These are phyloP conservation scores for Melinaea menophilus DNA, from an alignment of 2,888 invertebrate genomes.

Conservation along the genomic window DNA sequence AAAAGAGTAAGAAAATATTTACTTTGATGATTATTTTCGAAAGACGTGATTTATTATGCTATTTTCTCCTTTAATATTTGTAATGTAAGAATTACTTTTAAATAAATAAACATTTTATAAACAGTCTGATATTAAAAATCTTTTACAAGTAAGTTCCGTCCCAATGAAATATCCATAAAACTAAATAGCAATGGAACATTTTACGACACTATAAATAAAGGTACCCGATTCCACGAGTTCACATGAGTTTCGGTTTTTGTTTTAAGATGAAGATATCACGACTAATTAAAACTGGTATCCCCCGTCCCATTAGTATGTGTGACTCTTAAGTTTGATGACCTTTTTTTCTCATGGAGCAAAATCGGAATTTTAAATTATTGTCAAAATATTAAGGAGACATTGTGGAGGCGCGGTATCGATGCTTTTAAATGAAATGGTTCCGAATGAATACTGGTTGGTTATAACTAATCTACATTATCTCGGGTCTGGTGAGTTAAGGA, in stretches of 20 bases:
- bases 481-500: no score
- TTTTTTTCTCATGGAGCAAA: not conserved
- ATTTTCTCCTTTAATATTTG: no score
- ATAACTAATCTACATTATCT: no score
- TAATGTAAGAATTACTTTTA: not conserved
- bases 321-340: slow-evolving; percentile 7
- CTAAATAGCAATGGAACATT: slow-evolving; percentile 71
- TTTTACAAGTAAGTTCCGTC: slow-evolving; percentile 35
- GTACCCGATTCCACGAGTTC: slow-evolving; percentile 44
- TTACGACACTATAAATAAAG: slow-evolving; percentile 67
- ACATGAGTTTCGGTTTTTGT: slow-evolving; percentile 59
- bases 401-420: no score
- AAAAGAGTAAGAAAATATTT: not conserved
- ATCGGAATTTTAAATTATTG: not conserved
- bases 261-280: slow-evolving; percentile 59
- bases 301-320: slow-evolving; percentile 22
- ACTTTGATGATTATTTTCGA: not conserved
- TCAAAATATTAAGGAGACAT: no score
- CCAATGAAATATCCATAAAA: slow-evolving; percentile 63
- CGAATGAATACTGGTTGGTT: no score
- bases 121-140: no score
- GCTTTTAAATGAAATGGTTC: no score
- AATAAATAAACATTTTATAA: no score
- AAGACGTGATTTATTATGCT: not conserved
- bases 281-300: slow-evolving; percentile 51